Conservation (phyloP, 2,888 invertebrate genomes). For the Theretra japonica region DNA sequence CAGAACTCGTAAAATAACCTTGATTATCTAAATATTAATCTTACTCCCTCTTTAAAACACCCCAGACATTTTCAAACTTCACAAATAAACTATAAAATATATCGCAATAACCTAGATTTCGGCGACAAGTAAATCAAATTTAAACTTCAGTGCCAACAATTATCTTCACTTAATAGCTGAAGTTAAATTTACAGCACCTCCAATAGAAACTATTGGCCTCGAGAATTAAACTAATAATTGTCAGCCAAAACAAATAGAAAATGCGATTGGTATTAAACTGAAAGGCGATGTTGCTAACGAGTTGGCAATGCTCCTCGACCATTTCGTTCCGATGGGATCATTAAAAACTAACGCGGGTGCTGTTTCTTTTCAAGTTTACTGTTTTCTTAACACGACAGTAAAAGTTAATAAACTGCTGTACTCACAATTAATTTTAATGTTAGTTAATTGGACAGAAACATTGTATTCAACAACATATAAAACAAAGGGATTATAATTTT, state of each 20-base stretch:
- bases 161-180: conserved; percentile 1
- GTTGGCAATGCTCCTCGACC: not conserved
- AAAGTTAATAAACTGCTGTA: not conserved
- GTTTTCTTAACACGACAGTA: too few species aligned
- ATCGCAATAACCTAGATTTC: not conserved
- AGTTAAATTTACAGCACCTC: not conserved
- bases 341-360: not conserved
- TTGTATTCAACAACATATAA: too few species aligned
- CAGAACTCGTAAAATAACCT: not conserved
- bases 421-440: not conserved
- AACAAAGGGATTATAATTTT: too few species aligned
- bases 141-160: not conserved
- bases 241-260: conserved; percentile 1
- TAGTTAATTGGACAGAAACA: too few species aligned
- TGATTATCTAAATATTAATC: not conserved
- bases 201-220: not conserved
- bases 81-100: not conserved
- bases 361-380: not conserved
- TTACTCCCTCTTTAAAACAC: not conserved
- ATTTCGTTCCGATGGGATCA: not conserved
- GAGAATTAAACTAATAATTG: not conserved
- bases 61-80: not conserved
- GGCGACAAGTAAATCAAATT: not conserved
- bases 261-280: not conserved
- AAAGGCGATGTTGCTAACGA: not conserved